phyloP scores from a whole-genome alignment of 1,140 invertebrate genomes.

The Ephestia elutella region DNA sequence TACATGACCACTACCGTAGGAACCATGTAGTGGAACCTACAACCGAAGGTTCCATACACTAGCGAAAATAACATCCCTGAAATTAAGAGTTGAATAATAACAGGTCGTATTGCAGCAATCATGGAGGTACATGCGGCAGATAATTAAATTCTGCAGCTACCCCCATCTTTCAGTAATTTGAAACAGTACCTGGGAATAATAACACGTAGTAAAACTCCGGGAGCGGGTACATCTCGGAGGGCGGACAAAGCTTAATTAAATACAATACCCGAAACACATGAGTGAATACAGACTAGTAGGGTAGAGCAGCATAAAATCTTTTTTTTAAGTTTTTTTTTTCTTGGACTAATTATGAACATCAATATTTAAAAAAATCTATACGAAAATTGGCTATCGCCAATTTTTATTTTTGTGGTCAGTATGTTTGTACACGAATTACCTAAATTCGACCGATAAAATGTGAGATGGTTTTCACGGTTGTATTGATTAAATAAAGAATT shows the following conservation, averaged over 20 bases:
- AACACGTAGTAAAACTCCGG: constrained; percentile 46
- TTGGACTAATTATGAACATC: too few species aligned
- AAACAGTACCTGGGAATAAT: constrained; percentile 32
- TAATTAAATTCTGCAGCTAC: constrained; percentile 10
- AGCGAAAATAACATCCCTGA: background rate
- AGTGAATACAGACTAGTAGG: constrained; percentile 1
- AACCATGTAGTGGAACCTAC: too few species aligned
- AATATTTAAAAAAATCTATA: too few species aligned
- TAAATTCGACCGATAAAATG: too few species aligned
- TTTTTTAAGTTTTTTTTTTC: too few species aligned
- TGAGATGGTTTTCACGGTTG: too few species aligned
- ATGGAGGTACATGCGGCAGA: constrained; percentile 5
- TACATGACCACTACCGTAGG: too few species aligned
- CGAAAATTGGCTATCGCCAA: too few species aligned
- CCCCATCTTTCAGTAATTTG: constrained; percentile 9
- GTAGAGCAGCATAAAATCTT: background rate
- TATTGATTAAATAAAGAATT: too few species aligned
- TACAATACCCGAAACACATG: constrained; percentile 39
- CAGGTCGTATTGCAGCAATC: background rate
- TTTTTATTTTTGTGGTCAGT: too few species aligned
- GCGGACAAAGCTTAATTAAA: constrained; percentile 61
- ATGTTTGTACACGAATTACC: too few species aligned
- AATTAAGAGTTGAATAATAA: background rate
- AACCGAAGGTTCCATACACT: too few species aligned
- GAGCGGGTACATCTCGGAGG: constrained; percentile 26